Percentiles rank a stretch among this genome's conserved stretches.
Evolutionary conservation across 2,888 invertebrate genomes (phyloP).

Genomic region (Rutpela maculata): DNA sequence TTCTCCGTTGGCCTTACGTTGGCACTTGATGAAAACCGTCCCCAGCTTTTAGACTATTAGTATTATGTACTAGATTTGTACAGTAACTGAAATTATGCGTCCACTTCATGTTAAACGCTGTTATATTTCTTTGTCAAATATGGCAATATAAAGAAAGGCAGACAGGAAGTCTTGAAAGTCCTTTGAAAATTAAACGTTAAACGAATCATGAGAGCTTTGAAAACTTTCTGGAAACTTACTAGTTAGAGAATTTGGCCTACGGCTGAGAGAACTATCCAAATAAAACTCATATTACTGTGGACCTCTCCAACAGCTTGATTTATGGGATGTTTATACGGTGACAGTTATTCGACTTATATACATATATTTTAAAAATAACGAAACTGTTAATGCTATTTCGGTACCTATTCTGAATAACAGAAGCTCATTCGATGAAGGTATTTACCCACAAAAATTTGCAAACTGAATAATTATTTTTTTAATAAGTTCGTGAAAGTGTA

Average conservation of each 20-base stretch:
- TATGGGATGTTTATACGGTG: conserved; percentile 5
- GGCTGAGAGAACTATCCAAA: not conserved
- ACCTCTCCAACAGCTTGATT: not conserved
- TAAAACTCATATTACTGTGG: not conserved
- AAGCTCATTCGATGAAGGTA: too few species aligned
- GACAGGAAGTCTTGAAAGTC: not conserved
- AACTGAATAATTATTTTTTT: too few species aligned
- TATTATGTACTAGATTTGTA: too few species aligned
- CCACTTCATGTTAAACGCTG: too few species aligned
- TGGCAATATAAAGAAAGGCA: too few species aligned
- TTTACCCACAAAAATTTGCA: too few species aligned
- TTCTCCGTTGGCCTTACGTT: too few species aligned
- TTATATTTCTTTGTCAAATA: too few species aligned
- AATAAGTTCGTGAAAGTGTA: too few species aligned
- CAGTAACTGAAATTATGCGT: too few species aligned
- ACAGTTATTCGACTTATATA: not conserved
- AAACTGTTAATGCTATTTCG: not conserved
- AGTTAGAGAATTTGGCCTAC: not conserved
- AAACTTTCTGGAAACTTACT: conserved; percentile 15
- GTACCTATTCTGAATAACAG: not conserved
- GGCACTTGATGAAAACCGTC: too few species aligned
- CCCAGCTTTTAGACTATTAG: too few species aligned
- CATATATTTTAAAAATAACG: not conserved
- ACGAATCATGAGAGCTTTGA: conserved; percentile 6
- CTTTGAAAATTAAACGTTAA: conserved; percentile 16